Evolutionary conservation across 2,888 invertebrate species (phyloP).

Genomic region (Spilosoma lubricipeda): DNA sequence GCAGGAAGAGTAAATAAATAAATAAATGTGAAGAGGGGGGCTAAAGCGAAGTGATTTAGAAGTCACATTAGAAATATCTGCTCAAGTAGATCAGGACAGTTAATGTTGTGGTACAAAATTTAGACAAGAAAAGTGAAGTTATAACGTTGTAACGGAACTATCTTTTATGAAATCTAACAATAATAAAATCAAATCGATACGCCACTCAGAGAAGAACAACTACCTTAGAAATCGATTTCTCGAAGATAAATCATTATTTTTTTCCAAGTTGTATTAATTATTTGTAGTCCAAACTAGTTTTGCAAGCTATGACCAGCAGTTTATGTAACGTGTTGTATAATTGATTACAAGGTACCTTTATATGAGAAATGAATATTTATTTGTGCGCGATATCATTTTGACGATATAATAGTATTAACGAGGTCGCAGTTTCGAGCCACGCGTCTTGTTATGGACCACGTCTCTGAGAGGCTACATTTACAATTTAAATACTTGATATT

Average conservation of each 20-base stretch:
- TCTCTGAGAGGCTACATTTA: conserved; percentile 30
- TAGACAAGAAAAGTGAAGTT: too few relatives aligned
- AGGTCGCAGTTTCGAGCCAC: not conserved
- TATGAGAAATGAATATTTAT: not conserved
- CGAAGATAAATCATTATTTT: not conserved
- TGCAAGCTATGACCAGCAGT: not conserved
- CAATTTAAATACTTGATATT: conserved; percentile 40
- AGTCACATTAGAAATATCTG: too few relatives aligned
- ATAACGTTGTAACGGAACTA: not conserved
- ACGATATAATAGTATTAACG: not conserved
- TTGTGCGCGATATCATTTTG: not conserved
- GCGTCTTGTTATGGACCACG: conserved; percentile 7
- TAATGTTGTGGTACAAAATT: too few relatives aligned
- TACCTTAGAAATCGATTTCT: not conserved
- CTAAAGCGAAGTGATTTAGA: too few relatives aligned
- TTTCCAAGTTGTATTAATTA: not conserved
- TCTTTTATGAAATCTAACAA: not conserved
- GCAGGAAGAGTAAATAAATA: too few relatives aligned
- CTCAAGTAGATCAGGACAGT: too few relatives aligned
- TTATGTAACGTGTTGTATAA: not conserved
- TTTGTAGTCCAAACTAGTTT: not conserved
- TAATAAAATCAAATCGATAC: not conserved
- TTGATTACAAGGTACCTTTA: not conserved
- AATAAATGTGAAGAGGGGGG: too few relatives aligned
- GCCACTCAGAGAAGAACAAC: not conserved